Evolutionary conservation across 2,888 invertebrate genomes (phyloP).

Genomic region (Agonopterix arenella): DNA sequence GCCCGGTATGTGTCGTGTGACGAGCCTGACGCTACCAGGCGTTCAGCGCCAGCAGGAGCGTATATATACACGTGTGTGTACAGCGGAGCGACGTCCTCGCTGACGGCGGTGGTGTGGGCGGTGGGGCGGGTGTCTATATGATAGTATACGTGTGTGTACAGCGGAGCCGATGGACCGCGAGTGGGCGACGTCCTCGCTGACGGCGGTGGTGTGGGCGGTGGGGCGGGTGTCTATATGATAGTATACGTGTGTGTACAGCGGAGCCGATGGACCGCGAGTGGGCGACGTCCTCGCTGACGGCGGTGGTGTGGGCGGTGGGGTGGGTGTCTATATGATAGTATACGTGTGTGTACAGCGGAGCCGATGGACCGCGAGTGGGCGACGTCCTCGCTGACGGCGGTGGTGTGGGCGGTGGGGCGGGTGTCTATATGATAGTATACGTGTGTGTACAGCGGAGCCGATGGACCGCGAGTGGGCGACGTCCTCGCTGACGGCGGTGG

Average conservation of each 20-base stretch:
- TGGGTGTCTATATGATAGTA: constrained; percentile 50
- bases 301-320: constrained; percentile 91
- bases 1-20: constrained; percentile 83
- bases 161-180: constrained; percentile 88
- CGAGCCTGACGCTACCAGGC: constrained; percentile 88
- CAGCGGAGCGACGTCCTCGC: constrained; percentile 83
- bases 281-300: constrained; percentile 79
- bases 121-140: constrained; percentile 79
- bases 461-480: too few relatives aligned
- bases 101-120: constrained; percentile 88
- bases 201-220: constrained; percentile 89
- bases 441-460: constrained; percentile 78
- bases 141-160: constrained; percentile 28
- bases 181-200: constrained; percentile 79
- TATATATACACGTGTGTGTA: too few relatives aligned
- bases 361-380: constrained; percentile 84
- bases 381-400: constrained; percentile 79
- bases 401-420: constrained; percentile 93
- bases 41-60: too few relatives aligned
- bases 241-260: constrained; percentile 58
- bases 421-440: too few relatives aligned
- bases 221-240: too few relatives aligned
- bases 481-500: constrained; percentile 80
- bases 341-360: constrained; percentile 76
- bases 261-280: too few relatives aligned